Base-by-base conservation (phyloP, 2,113 vertebrate genomes). In the Ceyx melanurus region DNA sequence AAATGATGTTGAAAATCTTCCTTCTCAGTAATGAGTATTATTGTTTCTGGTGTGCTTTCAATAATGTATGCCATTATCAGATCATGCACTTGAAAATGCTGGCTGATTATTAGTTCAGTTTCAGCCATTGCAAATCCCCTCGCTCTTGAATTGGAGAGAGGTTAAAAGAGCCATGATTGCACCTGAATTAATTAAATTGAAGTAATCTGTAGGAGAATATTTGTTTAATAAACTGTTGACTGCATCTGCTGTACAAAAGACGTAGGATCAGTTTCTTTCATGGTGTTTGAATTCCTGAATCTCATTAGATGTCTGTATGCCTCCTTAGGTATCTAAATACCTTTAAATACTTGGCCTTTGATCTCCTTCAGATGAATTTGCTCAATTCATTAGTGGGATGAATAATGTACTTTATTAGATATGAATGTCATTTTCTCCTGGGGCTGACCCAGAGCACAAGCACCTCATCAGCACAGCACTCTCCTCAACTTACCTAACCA, bases 111-210 rank as follows among this genome's bases (percentile, higher is more conserved):
- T 94, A 96, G 85, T 82, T 90, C 56, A 23, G 28, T 73, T 64
- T 83, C 72, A 67, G 29, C 53, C 57, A 54, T 33, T 90, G 82
- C 86, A 89, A 93, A 86, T 95, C n/a, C 40, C 26, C 64, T 92
- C 86, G 70, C 31, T 74, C 75, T 93, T 65, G 94, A 96, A 73
- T 81, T 90, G 80, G 83, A 91, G 70, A 88, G 95, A 88, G 62
- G 83, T 77, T 94, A 53, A 78, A 94, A 85, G 80, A 92, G 86
- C 82, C 82, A 5, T 95, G 75, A 96, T 95, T 96, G 74, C 46
- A 93, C 72, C 91, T 86, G 70, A 94, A 92, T 94, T 97, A 95
- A 97, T 97, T 97, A 95, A 95, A 94, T 74, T 80, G 79, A 94
- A 93, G 82, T 62, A 71, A 42, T 56, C 51, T 89, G 76, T 54